Base-by-base conservation (phyloP, 2,888 invertebrate species). In the Molorchus minor region DNA sequence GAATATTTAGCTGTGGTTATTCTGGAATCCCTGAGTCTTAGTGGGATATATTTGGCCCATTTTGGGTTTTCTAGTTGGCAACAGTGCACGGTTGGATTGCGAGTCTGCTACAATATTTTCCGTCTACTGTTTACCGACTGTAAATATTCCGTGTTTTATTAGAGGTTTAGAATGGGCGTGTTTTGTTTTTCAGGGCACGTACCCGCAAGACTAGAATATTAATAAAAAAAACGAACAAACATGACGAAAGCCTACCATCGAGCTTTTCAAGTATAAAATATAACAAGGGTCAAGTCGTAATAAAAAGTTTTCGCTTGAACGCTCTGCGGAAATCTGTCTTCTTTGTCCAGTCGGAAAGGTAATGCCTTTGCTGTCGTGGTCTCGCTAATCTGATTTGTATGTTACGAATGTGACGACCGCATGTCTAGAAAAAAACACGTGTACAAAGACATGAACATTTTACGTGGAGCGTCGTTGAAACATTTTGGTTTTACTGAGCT, bases 21-120 rank as follows among this genome's bases (percentile, higher is more conserved):
- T n/a, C 62, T 58, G 62, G 49, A 25, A 30, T 38, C 17, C 41
- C 29, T 47, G 58, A 53, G 62, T 58, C 45, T 55, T 47, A 35
- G 44, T 44, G 35, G 53, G 53, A 44, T 16, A 10, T 33, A 44
- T 40, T 44, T n/a, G n/a, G n/a, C n/a, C n/a, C n/a, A n/a, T n/a
- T n/a, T n/a, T n/a, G n/a, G n/a, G n/a, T n/a, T n/a, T n/a, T n/a
- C n/a, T n/a, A n/a, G n/a, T n/a, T n/a, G n/a, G n/a, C n/a, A n/a
- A n/a, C n/a, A n/a, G n/a, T n/a, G n/a, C n/a, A n/a, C n/a, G n/a
- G n/a, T n/a, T n/a, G n/a, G n/a, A n/a, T n/a, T n/a, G n/a, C n/a
- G n/a, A n/a, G n/a, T n/a, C n/a, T n/a, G n/a, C n/a, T n/a, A n/a
- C n/a, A n/a, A n/a, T n/a, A n/a, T n/a, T n/a, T n/a, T n/a, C n/a